A percentile compares a stretch with the other conserved stretches of the same genome.
These are phyloP conservation scores for Poeciliopsis prolifica DNA, from an alignment of 2,113 vertebrate genomes.

Conservation along the genomic window DNA sequence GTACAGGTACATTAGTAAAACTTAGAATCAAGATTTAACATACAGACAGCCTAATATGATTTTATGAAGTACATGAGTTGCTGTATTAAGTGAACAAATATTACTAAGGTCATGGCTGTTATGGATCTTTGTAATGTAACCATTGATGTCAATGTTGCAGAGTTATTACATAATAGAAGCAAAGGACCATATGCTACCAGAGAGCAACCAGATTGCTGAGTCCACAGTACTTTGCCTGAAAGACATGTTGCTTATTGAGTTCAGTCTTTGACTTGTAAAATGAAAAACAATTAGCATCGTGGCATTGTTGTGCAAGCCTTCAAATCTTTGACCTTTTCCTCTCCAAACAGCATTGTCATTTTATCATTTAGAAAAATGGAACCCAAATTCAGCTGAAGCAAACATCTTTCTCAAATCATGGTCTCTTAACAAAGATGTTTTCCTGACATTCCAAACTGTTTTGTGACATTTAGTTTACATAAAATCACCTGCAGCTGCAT, in stretches of 20 bases:
- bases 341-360: neutral
- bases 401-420: neutral
- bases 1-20: constrained; percentile 17
- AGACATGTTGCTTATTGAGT: constrained; percentile 9
- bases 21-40: constrained; percentile 33
- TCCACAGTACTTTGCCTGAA: constrained; percentile 23
- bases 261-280: constrained; percentile 14
- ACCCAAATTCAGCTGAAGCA: neutral
- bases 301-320: neutral
- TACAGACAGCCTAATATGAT: constrained; percentile 52
- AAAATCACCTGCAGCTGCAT: neutral
- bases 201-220: constrained; percentile 31
- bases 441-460: neutral
- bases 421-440: neutral
- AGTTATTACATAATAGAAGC: constrained; percentile 53
- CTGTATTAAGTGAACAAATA: constrained; percentile 47
- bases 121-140: constrained; percentile 63
- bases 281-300: neutral
- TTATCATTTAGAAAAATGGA: neutral
- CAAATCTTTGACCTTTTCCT: neutral
- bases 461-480: neutral
- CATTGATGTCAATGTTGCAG: constrained; percentile 32
- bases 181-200: constrained; percentile 47
- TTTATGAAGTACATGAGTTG: constrained; percentile 34
- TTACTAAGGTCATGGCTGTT: constrained; percentile 41